phyloP scores from a whole-genome alignment of 2,888 invertebrate species.

The Perizoma affinitatum region DNA sequence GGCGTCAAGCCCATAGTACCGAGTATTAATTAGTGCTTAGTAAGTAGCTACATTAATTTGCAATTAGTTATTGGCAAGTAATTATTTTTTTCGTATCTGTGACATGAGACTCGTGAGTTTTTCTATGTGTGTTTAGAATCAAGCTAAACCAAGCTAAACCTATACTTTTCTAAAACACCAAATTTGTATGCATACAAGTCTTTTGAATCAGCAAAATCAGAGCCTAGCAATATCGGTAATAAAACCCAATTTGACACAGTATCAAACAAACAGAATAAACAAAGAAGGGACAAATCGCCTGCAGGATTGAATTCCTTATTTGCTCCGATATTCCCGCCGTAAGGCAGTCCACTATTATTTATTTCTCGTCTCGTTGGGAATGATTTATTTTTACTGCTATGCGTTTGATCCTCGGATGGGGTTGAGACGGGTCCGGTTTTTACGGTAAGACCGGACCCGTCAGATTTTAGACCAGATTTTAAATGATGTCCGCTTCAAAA shows the following conservation, averaged over 20 bases:
- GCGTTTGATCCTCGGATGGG: conserved; percentile 27
- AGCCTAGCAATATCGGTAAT: conserved; percentile 13
- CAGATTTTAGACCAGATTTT: too few relatives aligned
- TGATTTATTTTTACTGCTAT: conserved; percentile 47
- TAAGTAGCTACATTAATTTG: too few relatives aligned
- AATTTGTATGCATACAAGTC: conserved; percentile 1
- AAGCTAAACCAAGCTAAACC: too few relatives aligned
- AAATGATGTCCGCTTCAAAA: too few relatives aligned
- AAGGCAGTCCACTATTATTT: conserved; percentile 46
- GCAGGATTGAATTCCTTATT: conserved; percentile 29
- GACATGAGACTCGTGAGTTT: too few relatives aligned
- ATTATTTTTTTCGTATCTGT: too few relatives aligned
- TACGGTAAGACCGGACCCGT: too few relatives aligned
- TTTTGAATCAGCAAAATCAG: neutral
- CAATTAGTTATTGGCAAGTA: too few relatives aligned
- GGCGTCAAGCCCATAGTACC: too few relatives aligned
- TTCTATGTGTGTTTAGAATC: too few relatives aligned
- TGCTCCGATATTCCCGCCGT: conserved; percentile 27
- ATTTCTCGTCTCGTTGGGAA: conserved; percentile 45
- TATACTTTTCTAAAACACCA: too few relatives aligned
- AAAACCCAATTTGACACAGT: conserved; percentile 22
- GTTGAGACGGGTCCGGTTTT: neutral
- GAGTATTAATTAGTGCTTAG: too few relatives aligned
- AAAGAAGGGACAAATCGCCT: conserved; percentile 22
- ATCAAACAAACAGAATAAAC: conserved; percentile 20